Evolutionary conservation across 2,113 vertebrate genomes (phyloP).

Genomic region (Puffinus mauretanicus): DNA sequence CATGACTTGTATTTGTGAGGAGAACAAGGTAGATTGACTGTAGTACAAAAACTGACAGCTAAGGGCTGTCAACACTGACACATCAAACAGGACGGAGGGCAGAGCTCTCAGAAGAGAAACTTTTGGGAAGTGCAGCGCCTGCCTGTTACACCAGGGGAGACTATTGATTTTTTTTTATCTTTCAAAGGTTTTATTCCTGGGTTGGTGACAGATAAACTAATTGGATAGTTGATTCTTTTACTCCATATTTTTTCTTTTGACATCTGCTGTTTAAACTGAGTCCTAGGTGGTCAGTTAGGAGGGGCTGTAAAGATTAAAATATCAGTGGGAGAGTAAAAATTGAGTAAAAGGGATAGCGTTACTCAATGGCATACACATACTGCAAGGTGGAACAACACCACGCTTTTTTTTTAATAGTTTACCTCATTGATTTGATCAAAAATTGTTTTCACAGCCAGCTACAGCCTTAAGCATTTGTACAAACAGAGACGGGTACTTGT

Average conservation of each 20-base stretch:
- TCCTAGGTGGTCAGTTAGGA: background rate
- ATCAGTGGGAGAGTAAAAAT: background rate
- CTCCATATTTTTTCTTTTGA: background rate
- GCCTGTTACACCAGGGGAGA: background rate
- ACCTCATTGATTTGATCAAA: background rate
- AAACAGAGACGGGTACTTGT: background rate
- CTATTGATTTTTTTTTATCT: background rate
- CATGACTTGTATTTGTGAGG: background rate
- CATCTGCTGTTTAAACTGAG: background rate
- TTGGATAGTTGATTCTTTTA: background rate
- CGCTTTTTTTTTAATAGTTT: background rate
- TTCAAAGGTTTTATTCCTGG: background rate
- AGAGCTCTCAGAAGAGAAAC: background rate
- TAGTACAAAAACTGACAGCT: background rate
- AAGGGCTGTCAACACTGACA: background rate
- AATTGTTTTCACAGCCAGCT: background rate
- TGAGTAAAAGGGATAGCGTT: background rate
- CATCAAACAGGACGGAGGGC: background rate
- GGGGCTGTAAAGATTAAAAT: background rate
- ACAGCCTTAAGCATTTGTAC: background rate
- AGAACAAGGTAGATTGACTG: background rate
- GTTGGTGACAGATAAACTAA: background rate
- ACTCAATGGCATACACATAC: background rate
- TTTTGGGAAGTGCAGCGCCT: fast-evolving
- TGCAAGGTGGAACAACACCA: background rate